Percentiles rank a stretch among this genome's conserved stretches.
Conservation (phyloP, 2,113 vertebrate species). For the Lathamus discolor region DNA sequence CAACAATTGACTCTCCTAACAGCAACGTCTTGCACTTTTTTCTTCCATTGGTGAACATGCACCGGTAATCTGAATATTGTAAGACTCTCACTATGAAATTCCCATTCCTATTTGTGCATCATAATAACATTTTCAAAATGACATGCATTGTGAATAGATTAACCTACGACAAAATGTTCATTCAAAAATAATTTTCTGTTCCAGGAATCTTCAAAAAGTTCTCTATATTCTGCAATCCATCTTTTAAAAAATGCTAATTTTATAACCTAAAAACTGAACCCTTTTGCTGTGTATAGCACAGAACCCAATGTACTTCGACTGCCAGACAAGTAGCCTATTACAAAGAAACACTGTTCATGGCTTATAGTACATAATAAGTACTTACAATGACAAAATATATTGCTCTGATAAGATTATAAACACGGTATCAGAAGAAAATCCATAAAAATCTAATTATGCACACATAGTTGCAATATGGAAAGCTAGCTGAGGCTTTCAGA, state of each 20-base stretch:
- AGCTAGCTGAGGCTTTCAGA: conserved; percentile 25
- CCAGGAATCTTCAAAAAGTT: neutral
- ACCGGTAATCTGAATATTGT: neutral
- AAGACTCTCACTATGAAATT: neutral
- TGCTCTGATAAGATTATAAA: conserved; percentile 66
- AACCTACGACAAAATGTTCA: neutral
- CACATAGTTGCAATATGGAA: conserved; percentile 51
- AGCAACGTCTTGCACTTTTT: neutral
- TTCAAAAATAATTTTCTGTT: conserved; percentile 19
- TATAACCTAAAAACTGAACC: conserved; percentile 19
- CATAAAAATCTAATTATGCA: conserved; percentile 60
- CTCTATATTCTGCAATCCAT: conserved; percentile 7
- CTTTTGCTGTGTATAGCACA: neutral
- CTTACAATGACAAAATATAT: conserved; percentile 48
- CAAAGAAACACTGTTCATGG: conserved; percentile 2
- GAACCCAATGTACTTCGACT: conserved; percentile 15
- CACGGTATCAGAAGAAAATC: conserved; percentile 63
- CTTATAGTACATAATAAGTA: conserved; percentile 39
- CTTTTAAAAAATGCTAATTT: conserved; percentile 50
- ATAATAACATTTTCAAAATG: neutral
- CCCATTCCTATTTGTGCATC: neutral
- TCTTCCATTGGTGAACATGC: neutral
- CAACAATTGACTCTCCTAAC: neutral
- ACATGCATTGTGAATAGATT: neutral
- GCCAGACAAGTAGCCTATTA: conserved; percentile 16